Evolutionary conservation across 1,140 invertebrate genomes (phyloP).

Genomic region (Metopolophium dirhodum): DNA sequence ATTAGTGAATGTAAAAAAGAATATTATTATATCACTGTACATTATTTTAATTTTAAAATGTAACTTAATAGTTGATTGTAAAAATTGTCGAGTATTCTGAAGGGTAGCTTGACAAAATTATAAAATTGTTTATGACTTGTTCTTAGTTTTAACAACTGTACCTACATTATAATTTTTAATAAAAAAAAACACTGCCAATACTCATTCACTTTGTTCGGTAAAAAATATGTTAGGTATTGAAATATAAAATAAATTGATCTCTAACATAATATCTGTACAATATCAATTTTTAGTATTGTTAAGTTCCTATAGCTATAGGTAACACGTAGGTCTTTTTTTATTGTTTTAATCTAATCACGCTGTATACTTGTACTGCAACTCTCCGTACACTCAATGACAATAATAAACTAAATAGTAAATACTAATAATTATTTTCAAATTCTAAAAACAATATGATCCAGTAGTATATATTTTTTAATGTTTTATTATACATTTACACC

Average conservation of each 20-base stretch:
- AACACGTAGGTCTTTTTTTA: background rate
- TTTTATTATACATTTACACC: background rate
- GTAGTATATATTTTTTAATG: background rate
- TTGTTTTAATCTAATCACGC: background rate
- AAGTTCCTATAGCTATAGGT: too few relatives aligned
- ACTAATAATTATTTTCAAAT: slow-evolving; percentile 8
- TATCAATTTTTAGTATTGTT: background rate
- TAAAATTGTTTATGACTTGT: background rate
- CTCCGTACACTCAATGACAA: background rate
- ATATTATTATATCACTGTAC: background rate
- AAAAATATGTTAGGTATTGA: background rate
- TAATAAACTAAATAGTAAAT: background rate
- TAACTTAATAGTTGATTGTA: background rate
- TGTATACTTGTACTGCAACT: background rate
- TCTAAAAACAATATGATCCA: background rate
- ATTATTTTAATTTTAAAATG: background rate
- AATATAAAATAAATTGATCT: background rate
- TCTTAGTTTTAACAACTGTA: background rate
- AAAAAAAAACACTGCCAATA: background rate
- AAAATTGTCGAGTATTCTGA: background rate
- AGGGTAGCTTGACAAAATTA: background rate
- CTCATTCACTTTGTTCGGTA: background rate
- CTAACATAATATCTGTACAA: background rate
- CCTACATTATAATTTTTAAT: background rate
- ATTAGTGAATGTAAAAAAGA: background rate